Base-by-base conservation (phyloP, 2,797 vertebrate genomes). In the Dallia pectoralis region DNA sequence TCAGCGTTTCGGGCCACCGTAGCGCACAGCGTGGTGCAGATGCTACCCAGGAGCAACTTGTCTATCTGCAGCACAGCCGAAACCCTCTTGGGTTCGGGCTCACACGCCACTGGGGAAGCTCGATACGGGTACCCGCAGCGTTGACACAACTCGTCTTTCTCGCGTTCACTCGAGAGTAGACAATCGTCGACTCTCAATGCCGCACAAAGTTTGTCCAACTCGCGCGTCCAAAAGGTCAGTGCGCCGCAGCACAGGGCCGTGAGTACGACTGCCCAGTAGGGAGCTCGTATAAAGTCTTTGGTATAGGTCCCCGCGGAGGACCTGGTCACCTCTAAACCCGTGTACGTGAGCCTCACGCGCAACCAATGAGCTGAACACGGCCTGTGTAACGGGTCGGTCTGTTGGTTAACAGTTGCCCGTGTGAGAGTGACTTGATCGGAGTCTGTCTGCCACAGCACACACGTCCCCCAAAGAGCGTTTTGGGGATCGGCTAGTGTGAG, bases 141-240 rank as follows among this genome's bases (percentile, higher is more conserved):
- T 29, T 63, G 61, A 29, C 25, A 63, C 61, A 27, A 15, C 14
- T 29, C 61, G 12, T 6, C 61, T 27, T 61, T 61, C 5, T 61
- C n/a, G 22, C 22, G 56, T 25, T 61, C 56, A 61, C 56, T n/a
- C 56, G 56, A 61, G n/a, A 27, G 56, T 61, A 63, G 61, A 29
- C 14, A 8, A 25, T 1, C 5, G 22, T 63, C 61, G 1, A 29
- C 61, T 63, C 22, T 27, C 22, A 63, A 27, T 12, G 4, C 27
- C 1, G 1, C 2, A 27, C 9, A 15, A 4, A 63, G 61, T 29
- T 63, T 29, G 9, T 27, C 56, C 12, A 61, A n/a, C 56, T 61
- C 61, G 9, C 27, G 61, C 25, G 7, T 11, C 22, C 61, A 29
- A 27, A 7, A 11, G 61, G 12, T 27, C 9, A 63, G 19, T 5